Conservation (phyloP, 2,113 vertebrate species). For the Callopanchax toddi region DNA sequence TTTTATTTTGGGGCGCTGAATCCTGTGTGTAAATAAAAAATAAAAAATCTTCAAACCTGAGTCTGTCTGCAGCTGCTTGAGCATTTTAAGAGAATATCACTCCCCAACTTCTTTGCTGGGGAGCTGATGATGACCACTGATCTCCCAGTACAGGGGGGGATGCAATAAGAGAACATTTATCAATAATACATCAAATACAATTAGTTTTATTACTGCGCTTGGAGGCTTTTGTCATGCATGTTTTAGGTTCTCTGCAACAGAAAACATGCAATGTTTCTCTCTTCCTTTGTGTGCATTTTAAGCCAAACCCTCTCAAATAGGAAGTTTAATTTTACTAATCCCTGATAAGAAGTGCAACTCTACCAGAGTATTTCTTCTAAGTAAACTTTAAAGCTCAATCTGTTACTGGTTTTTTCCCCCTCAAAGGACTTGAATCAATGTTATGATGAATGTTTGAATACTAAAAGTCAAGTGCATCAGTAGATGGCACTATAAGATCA, state of each 20-base stretch:
- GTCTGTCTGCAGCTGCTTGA: background rate
- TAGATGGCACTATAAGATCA: conserved; percentile 67
- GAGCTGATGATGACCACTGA: conserved; percentile 27
- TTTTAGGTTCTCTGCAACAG: too few species aligned
- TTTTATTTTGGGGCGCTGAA: background rate
- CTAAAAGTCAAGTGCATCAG: conserved; percentile 19
- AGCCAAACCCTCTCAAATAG: conserved; percentile 13
- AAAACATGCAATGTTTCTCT: conserved; percentile 25
- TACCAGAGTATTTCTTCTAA: conserved; percentile 32
- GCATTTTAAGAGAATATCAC: background rate
- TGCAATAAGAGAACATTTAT: conserved; percentile 13
- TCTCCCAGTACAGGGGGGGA: background rate
- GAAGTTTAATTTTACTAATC: conserved; percentile 50
- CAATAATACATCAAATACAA: conserved; percentile 29
- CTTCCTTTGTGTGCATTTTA: background rate
- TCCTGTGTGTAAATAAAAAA: background rate
- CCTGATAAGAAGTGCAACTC: conserved; percentile 31
- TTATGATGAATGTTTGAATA: background rate
- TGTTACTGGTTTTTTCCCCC: conserved; percentile 13
- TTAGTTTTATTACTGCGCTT: conserved; percentile 12
- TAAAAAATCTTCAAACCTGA: background rate
- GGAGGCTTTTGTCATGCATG: conserved; percentile 1
- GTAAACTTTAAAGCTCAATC: conserved; percentile 40
- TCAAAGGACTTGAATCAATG: conserved; percentile 38
- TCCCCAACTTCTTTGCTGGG: background rate